Percentiles rank a stretch among this genome's conserved stretches.
These are phyloP conservation scores for Agriotes lineatus DNA, from an alignment of 2,888 invertebrate species.

Conservation along the genomic window DNA sequence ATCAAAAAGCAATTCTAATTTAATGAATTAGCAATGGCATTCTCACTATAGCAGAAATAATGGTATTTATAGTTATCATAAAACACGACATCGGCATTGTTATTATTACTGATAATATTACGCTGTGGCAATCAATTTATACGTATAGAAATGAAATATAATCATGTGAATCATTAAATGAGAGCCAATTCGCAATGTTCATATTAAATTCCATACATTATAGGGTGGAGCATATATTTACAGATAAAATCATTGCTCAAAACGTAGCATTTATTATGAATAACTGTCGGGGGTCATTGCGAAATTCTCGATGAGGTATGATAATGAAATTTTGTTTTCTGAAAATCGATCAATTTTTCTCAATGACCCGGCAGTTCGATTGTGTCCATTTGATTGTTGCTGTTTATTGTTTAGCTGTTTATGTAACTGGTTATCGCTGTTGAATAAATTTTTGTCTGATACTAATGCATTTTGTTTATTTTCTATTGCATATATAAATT, in stretches of 20 bases:
- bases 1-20: too few relatives aligned
- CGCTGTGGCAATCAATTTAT: conserved; percentile 13
- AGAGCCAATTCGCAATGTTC: neutral
- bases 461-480: neutral
- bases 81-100: neutral
- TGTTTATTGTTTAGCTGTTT: conserved; percentile 22
- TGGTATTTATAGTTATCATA: too few relatives aligned
- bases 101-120: neutral
- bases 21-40: too few relatives aligned
- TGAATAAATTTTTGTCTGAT: conserved; percentile 15
- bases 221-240: neutral
- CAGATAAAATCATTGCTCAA: conserved; percentile 14
- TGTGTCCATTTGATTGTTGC: conserved; percentile 16
- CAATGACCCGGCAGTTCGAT: neutral
- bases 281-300: conserved; percentile 1
- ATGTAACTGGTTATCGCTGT: conserved; percentile 19
- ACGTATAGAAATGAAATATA: neutral
- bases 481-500: too few relatives aligned
- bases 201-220: neutral
- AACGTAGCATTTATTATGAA: conserved; percentile 1
- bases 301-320: conserved; percentile 1
- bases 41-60: too few relatives aligned
- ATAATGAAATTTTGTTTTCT: neutral
- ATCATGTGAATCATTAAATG: neutral
- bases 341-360: conserved; percentile 7